Evolutionary conservation across 2,113 vertebrate species (phyloP), one percentile per base, ranked within the genome.

Genomic region (Hepsetus odoe): DNA sequence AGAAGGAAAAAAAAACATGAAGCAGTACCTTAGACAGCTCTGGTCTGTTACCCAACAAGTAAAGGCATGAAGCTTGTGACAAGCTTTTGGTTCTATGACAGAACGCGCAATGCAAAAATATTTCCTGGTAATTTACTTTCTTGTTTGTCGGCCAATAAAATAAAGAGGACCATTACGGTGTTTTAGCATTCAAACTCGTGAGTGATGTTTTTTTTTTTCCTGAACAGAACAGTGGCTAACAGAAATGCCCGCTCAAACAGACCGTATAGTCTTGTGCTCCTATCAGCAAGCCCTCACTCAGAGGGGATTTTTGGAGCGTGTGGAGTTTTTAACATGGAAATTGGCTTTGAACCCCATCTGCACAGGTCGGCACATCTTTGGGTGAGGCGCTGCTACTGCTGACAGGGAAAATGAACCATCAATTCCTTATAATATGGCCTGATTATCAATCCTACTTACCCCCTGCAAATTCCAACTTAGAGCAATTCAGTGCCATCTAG

Each of bases 311-410:
- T 77, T 82, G 86, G 79, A 80, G 82, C 85, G 78, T 84, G 87
- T 73, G 80, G 88, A 89, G 87, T 92, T 93, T 93, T 92, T 92
- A 92, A 93, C 91, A 94, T 94, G 92, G 92, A 94, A 93, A 94
- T 94, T 94, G 93, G 89, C 90, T 93, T 90, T 93, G 93, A 93
- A 92, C 91, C 89, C 92, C 91, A 92, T 92, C 91, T 92, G 90
- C 88, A 91, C 90, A 91, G 93, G 93, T 94, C 92, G 90, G 72
- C 90, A 91, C 91, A 91, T 93, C 92, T 91, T 87, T 87, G 88
- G 91, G 89, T 87, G 89, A 90, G 89, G 90, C 91, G 87, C 80
- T 81, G 87, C 84, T 84, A 87, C 86, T 87, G 90, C 91, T 91
- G 92, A 93, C 90, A 91, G 90, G 86, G 87, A 92, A 92, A 94